Conservation (phyloP, 2,113 vertebrate species). For the Rhinoderma darwinii region DNA sequence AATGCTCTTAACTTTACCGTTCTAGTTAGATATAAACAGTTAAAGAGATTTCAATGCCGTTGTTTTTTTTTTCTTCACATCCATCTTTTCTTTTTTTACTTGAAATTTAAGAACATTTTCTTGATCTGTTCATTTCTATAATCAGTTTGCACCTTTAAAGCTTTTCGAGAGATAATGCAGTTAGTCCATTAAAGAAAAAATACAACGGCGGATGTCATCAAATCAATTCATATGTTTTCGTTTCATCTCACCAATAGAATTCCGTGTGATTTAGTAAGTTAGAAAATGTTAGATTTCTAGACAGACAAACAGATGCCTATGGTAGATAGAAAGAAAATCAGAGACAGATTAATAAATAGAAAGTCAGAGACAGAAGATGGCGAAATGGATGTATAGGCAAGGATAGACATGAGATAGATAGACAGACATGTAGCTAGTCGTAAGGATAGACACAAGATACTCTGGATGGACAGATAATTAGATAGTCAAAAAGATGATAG, state of each 20-base stretch:
- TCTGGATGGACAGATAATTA: neutral
- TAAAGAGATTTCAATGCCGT: neutral
- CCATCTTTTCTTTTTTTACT: neutral
- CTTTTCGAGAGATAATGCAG: constrained; percentile 36
- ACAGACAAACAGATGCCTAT: neutral
- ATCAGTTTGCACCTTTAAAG: constrained; percentile 47
- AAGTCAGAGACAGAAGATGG: neutral
- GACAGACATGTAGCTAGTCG: neutral
- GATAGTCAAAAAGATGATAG: no score
- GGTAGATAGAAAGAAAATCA: neutral
- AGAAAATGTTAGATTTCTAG: neutral
- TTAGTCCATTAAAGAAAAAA: constrained; percentile 45
- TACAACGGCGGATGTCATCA: neutral
- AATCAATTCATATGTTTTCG: neutral
- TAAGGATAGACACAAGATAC: neutral
- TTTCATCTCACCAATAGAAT: neutral
- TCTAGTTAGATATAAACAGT: constrained; percentile 51
- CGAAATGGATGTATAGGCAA: neutral
- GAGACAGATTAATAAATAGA: neutral
- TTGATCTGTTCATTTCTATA: neutral
- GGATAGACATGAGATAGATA: neutral
- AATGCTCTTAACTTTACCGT: constrained; percentile 40
- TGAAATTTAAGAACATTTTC: constrained; percentile 14
- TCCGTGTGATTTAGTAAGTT: neutral
- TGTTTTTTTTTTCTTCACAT: neutral